A percentile compares a stretch with the other conserved stretches of the same genome.
Evolutionary conservation across 2,113 vertebrate genomes (phyloP).

Genomic region (Catharus minimus): DNA sequence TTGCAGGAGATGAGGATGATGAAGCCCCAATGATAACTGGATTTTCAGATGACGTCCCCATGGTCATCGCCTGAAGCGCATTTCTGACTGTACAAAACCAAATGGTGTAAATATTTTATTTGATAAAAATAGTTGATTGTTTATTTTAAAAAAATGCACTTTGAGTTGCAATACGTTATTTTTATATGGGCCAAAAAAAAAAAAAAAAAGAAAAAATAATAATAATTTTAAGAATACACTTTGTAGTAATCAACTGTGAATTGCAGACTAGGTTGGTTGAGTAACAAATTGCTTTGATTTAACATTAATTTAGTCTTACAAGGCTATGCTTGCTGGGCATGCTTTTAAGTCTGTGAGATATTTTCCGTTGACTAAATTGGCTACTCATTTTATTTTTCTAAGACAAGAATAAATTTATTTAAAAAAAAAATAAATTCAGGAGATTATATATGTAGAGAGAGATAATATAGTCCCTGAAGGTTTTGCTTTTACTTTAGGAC

Average conservation of each 20-base stretch:
- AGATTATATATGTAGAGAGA: slow-evolving; percentile 68
- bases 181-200: slow-evolving; percentile 84
- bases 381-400: slow-evolving; percentile 76
- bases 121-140: slow-evolving; percentile 82
- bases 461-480: slow-evolving; percentile 65
- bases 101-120: slow-evolving; percentile 85
- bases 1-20: slow-evolving; percentile 93
- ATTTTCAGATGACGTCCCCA: slow-evolving; percentile 97
- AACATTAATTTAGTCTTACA: slow-evolving; percentile 70
- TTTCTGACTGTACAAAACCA: slow-evolving; percentile 73
- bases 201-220: background rate
- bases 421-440: slow-evolving; percentile 56
- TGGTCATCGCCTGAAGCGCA: slow-evolving; percentile 92
- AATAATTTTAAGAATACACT: slow-evolving; percentile 68
- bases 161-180: slow-evolving; percentile 88
- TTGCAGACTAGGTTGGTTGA: slow-evolving; percentile 71
- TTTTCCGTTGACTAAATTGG: slow-evolving; percentile 67
- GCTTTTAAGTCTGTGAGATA: slow-evolving; percentile 78
- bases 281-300: slow-evolving; percentile 69
- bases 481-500: slow-evolving; percentile 60
- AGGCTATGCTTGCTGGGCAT: slow-evolving; percentile 78
- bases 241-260: slow-evolving; percentile 79
- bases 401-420: slow-evolving; percentile 74
- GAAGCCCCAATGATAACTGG: slow-evolving; percentile 97
- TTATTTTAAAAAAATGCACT: slow-evolving; percentile 85